Evolutionary conservation across 2,888 invertebrate species (phyloP), one percentile per base, ranked within the genome.

Genomic region (Lasioglossum calceatum): DNA sequence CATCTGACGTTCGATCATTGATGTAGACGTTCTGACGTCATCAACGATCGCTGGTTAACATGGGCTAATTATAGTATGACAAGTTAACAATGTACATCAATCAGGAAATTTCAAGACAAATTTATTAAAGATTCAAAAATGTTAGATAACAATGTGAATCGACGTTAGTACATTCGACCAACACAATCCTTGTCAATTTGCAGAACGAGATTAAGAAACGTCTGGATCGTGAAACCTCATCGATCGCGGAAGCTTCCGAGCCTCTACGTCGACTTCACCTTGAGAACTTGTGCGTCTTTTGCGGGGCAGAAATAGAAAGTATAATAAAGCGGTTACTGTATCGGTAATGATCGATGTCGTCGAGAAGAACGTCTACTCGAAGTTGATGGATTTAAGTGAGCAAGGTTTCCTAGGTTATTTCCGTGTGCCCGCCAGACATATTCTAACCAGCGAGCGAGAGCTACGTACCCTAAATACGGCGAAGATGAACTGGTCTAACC

Each of bases 271-370:
- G 12, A 27, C 61, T 61, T 64, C 64, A 64, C 32, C 64, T 64
- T 64, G 64, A 64, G 61, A n/a, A 42, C 27, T 36, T 1, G 3
- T 50, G 10, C 19, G 14, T 32, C 44, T 36, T 77, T 39, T 14
- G 64, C 64, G 7, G 2, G 64, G 27, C 58, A 42, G 39, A 32
- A 84, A 84, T 77, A 83, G 84, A 77, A 77, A 42, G 14, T 39
- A 70, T 42, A 23, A 58, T 27, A 47, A 27, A 61, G 39, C 14
- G 16, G 58, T n/a, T 61, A 81, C 77, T 84, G 76, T 81, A 77
- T 81, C 77, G 54, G 72, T n/a, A 14, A 42, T 81, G 75, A 81
- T 81, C 81, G 58, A 75, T 80, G 75, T 36, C 70, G 75, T 75
- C 58, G 58, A 14, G 42, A 39, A 64, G 64, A 54, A 72, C 72